A percentile compares a stretch with the other conserved stretches of the same genome.
These are phyloP conservation scores for Protaetia brevitarsis DNA, from an alignment of 1,140 invertebrate species.

Conservation along the genomic window DNA sequence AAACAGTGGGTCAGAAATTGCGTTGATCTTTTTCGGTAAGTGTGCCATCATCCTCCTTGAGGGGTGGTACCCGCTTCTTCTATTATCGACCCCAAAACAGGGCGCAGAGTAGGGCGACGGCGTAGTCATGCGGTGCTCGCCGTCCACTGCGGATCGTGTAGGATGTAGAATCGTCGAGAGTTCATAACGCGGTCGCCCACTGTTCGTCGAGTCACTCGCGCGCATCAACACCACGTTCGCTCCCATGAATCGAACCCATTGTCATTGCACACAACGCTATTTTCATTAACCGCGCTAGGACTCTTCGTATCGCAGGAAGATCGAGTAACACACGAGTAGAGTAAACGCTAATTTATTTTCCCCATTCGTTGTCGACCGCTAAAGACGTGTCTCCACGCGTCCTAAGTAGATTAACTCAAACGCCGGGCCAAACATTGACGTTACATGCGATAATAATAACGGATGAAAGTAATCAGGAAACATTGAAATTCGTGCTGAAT, in stretches of 20 bases:
- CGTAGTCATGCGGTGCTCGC: conserved; percentile 19
- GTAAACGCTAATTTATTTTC: too few relatives aligned
- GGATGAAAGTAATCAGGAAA: not conserved
- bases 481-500: not conserved
- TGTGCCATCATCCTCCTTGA: conserved; percentile 12
- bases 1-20: not conserved
- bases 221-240: conserved; percentile 4
- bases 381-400: too few relatives aligned
- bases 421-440: too few relatives aligned
- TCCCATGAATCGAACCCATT: conserved; percentile 8
- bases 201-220: not conserved
- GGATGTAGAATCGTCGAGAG: not conserved
- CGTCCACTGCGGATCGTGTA: conserved; percentile 12
- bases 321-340: not conserved
- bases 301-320: not conserved
- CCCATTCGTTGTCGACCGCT: too few relatives aligned
- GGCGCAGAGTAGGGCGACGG: conserved; percentile 13
- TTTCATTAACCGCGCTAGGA: too few relatives aligned
- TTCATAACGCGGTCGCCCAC: not conserved
- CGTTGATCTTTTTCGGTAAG: conserved; percentile 16
- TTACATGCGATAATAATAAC: not conserved
- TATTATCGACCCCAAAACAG: conserved; percentile 30
- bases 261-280: too few relatives aligned
- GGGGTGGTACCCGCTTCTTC: conserved; percentile 19
- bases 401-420: too few relatives aligned